Evolutionary conservation across 2,888 invertebrate species (phyloP).

Genomic region (Embidobia sp.): DNA sequence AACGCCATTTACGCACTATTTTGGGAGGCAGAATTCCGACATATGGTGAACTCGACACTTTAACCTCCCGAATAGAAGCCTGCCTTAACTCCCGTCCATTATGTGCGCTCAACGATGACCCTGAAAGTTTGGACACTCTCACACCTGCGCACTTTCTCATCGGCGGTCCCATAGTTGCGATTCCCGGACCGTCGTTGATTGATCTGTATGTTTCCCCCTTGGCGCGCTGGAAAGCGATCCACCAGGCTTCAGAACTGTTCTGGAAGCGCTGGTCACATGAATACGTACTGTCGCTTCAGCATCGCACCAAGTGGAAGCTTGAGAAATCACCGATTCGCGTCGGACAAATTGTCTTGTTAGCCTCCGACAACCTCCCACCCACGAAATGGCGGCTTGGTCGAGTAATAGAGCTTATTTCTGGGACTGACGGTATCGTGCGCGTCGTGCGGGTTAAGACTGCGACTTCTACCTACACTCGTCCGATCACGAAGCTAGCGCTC

Average conservation of each 20-base stretch:
- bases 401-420: background rate
- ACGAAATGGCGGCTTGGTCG: conserved; percentile 13
- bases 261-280: background rate
- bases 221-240: background rate
- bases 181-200: background rate
- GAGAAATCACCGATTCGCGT: background rate
- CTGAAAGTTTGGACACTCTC: background rate
- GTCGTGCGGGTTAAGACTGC: background rate
- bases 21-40: background rate
- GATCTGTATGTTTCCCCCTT: background rate
- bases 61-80: background rate
- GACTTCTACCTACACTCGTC: background rate
- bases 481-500: background rate
- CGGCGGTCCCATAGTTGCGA: background rate
- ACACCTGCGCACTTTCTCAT: conserved; percentile 2
- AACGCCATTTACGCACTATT: background rate
- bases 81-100: conserved; percentile 4
- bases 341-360: conserved; percentile 21
- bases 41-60: background rate
- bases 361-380: conserved; percentile 9
- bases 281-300: conserved; percentile 19
- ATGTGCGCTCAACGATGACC: background rate
- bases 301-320: conserved; percentile 5
- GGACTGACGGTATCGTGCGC: background rate
- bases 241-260: background rate